Evolutionary conservation across 2,113 vertebrate species (phyloP).

Genomic region (Microcebus jonahi): DNA sequence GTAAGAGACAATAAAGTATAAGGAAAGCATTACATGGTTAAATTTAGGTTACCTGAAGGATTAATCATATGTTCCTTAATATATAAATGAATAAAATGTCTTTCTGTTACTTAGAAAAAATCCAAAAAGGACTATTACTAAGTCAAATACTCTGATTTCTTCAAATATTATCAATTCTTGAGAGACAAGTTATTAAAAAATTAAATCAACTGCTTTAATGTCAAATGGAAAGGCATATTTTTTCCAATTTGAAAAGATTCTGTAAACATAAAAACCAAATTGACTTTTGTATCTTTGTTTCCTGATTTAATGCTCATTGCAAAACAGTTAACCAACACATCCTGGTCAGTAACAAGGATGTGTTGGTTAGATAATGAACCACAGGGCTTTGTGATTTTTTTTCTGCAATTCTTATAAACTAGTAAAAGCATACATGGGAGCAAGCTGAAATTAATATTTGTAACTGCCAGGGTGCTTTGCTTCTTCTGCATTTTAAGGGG

Average conservation of each 20-base stretch:
- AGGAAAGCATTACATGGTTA: not conserved
- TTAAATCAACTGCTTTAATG: not conserved
- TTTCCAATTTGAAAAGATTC: not conserved
- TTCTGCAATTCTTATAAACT: not conserved
- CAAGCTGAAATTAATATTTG: not conserved
- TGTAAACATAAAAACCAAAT: not conserved
- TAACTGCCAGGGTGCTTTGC: not conserved
- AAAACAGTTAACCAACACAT: not conserved
- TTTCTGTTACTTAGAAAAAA: not conserved
- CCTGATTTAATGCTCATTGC: not conserved
- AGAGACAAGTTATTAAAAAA: not conserved
- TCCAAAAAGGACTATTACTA: not conserved
- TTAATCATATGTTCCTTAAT: not conserved
- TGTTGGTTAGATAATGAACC: not conserved
- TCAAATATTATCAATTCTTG: not conserved
- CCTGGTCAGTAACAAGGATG: not conserved
- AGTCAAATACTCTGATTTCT: not conserved
- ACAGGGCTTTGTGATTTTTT: not conserved
- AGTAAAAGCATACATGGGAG: not conserved
- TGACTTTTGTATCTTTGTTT: not conserved
- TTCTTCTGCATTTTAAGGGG: constrained; percentile 2
- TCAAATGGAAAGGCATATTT: not conserved
- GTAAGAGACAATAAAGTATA: not conserved
- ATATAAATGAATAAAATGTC: not conserved
- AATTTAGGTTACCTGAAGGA: constrained; percentile 3